phyloP scores from a whole-genome alignment of 92 coral and sea anemone genomes.

The Palythoa grandiflora region DNA sequence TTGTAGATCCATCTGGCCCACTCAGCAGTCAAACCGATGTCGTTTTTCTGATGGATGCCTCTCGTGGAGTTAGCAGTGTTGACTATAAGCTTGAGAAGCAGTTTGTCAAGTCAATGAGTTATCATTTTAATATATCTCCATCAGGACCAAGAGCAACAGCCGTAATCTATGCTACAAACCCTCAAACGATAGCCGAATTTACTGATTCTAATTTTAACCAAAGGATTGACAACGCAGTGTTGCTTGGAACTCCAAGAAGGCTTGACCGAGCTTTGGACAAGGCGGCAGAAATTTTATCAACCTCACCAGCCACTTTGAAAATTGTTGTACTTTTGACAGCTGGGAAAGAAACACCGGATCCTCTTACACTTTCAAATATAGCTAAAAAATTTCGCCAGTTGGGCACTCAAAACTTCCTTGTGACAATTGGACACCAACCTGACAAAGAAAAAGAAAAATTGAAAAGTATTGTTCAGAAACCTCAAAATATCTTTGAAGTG shows the following conservation, averaged over 20 bases:
- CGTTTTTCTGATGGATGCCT: conserved; percentile 36
- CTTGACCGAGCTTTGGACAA: conserved; percentile 46
- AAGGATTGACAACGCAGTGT: conserved; percentile 23
- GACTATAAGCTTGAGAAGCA: conserved; percentile 46
- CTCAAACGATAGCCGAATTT: conserved; percentile 35
- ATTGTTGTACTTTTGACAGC: conserved; percentile 39
- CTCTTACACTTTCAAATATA: conserved; percentile 29
- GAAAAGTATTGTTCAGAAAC: conserved; percentile 26
- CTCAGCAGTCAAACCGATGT: conserved; percentile 35
- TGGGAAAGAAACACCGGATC: conserved; percentile 37
- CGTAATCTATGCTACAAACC: conserved; percentile 35
- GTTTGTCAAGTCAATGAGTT: conserved; percentile 45
- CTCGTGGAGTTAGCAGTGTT: conserved; percentile 32
- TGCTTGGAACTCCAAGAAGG: conserved; percentile 39
- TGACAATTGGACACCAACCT: conserved; percentile 36
- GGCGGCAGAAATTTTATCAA: conserved; percentile 28
- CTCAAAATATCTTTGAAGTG: conserved; percentile 41
- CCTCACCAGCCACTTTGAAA: conserved; percentile 34
- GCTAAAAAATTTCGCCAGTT: conserved; percentile 38
- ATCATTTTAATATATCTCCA: conserved; percentile 37
- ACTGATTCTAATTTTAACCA: conserved; percentile 28
- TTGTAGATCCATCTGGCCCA: conserved; percentile 41
- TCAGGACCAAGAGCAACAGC: conserved; percentile 32
- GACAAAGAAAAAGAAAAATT: conserved; percentile 36
- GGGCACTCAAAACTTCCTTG: conserved; percentile 43